These are phyloP conservation scores for Engystomops pustulosus DNA, from an alignment of 2,113 vertebrate genomes.

Conservation along the genomic window DNA sequence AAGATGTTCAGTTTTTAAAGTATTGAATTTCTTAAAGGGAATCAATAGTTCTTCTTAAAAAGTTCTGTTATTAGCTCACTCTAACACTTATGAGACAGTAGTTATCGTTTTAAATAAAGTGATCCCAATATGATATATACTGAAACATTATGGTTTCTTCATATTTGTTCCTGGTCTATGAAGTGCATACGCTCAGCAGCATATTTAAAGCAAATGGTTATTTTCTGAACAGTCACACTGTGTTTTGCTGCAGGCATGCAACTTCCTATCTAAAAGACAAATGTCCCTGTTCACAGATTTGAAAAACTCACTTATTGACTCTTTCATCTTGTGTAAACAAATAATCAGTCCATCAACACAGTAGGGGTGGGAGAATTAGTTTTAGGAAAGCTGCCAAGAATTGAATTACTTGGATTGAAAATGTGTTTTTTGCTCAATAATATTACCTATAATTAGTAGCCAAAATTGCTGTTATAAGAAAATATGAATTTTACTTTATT, in stretches of 20 bases:
- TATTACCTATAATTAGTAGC: conserved; percentile 53
- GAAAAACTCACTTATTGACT: conserved; percentile 70
- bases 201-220: conserved; percentile 75
- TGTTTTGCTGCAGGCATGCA: conserved; percentile 71
- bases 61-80: not conserved
- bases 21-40: not conserved
- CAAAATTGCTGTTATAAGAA: conserved; percentile 28
- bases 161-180: conserved; percentile 62
- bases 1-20: not conserved
- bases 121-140: conserved; percentile 9
- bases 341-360: conserved; percentile 64
- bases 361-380: conserved; percentile 51
- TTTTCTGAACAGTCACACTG: conserved; percentile 69
- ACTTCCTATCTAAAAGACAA: conserved; percentile 76
- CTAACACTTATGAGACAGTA: not conserved
- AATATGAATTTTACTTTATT: conserved; percentile 37
- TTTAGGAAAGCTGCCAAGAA: conserved; percentile 66
- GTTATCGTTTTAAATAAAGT: not conserved
- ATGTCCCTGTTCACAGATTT: conserved; percentile 66
- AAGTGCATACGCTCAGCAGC: conserved; percentile 69
- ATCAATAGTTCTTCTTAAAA: not conserved
- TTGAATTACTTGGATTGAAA: conserved; percentile 67
- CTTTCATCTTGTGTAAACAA: conserved; percentile 71
- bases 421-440: conserved; percentile 60
- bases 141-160: conserved; percentile 20